These are phyloP conservation scores for Dugesia japonica DNA, from an alignment of 2,888 invertebrate species.

Conservation along the genomic window DNA sequence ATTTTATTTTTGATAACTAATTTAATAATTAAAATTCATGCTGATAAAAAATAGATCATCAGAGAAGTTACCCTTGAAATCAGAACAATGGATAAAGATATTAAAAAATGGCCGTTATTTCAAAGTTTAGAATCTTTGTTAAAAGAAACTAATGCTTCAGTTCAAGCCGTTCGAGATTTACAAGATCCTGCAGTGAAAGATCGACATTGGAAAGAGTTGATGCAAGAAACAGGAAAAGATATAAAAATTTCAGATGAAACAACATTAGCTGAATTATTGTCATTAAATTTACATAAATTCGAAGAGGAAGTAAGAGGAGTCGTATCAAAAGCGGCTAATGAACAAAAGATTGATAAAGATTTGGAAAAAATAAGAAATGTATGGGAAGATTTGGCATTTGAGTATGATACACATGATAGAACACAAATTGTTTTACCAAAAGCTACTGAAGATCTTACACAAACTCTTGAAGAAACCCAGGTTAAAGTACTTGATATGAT, in stretches of 20 bases:
- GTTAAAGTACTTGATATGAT: conserved; percentile 81
- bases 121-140: conserved; percentile 23
- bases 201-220: conserved; percentile 86
- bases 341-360: conserved; percentile 93
- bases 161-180: conserved; percentile 27
- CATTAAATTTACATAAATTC: conserved; percentile 78
- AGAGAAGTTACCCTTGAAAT: conserved; percentile 25
- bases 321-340: conserved; percentile 90
- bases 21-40: neutral
- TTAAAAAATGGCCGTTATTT: conserved; percentile 29
- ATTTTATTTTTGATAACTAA: no score
- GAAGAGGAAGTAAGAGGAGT: conserved; percentile 88
- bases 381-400: conserved; percentile 78
- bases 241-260: conserved; percentile 83
- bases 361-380: conserved; percentile 72
- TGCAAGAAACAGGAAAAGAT: conserved; percentile 75
- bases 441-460: conserved; percentile 83
- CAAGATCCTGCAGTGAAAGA: conserved; percentile 77
- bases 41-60: conserved; percentile 3
- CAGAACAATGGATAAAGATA: conserved; percentile 27
- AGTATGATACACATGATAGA: conserved; percentile 65
- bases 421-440: conserved; percentile 69
- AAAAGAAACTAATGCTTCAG: conserved; percentile 28
- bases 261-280: conserved; percentile 73
- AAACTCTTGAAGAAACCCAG: conserved; percentile 91